A percentile compares a stretch with the other conserved stretches of the same genome.
Evolutionary conservation across 2,113 vertebrate species (phyloP).

Genomic region (Urocolius indicus): DNA sequence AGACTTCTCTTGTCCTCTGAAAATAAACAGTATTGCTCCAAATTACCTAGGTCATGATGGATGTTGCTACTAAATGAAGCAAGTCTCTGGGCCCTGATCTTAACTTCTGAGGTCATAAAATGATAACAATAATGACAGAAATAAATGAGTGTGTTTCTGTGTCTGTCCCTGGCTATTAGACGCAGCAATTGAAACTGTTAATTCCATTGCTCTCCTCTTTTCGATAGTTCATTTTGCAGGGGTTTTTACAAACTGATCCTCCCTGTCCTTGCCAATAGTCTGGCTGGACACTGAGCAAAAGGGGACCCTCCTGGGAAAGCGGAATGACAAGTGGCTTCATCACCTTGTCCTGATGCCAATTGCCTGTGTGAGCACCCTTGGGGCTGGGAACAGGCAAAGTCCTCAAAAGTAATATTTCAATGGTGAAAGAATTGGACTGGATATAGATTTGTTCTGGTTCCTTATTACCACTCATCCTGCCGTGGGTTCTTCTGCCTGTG

Average conservation of each 20-base stretch:
- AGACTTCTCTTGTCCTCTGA: background rate
- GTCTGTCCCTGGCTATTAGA: background rate
- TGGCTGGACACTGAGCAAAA: rapidly evolving
- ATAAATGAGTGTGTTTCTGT: background rate
- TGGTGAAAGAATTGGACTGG: rapidly evolving
- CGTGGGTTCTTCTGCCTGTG: background rate
- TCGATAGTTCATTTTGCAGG: rapidly evolving
- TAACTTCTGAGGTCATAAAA: background rate
- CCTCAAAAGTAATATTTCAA: rapidly evolving
- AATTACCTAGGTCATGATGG: background rate
- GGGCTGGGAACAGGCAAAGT: background rate
- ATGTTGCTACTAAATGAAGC: background rate
- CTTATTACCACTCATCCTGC: rapidly evolving
- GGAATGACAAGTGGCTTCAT: rapidly evolving
- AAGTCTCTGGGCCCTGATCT: background rate
- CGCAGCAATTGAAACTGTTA: background rate
- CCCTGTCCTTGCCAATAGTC: background rate
- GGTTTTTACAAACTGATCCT: background rate
- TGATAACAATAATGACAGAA: background rate
- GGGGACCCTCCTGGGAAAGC: rapidly evolving
- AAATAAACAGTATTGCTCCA: background rate
- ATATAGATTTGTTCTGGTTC: rapidly evolving
- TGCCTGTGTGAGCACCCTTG: rapidly evolving
- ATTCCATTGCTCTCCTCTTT: background rate
- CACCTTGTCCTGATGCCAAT: background rate